Base-by-base conservation (phyloP, 2,888 invertebrate genomes). In the Thymelicus lineola region DNA sequence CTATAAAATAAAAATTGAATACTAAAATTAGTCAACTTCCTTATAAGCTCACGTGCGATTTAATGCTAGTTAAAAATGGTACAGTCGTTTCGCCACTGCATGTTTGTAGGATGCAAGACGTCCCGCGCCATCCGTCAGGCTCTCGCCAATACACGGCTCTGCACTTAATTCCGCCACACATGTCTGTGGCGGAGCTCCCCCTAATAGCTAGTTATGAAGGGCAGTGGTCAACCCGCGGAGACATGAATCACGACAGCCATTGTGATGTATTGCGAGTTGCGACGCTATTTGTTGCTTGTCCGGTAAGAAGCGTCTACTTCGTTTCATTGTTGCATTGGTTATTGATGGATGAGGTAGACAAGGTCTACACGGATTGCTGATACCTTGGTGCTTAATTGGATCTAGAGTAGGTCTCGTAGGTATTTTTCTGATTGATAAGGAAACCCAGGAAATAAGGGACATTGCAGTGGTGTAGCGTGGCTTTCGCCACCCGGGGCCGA, bases 161-260 rank as follows among this genome's bases (percentile, higher is more conserved):
- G 89, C 89, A 89, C 89, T 89, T 89, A 89, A 85, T 88, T 87
- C 84, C 81, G 80, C 77, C 82, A 79, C 86, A 88, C 87, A 87
- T 86, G 85, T 89, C 88, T 89, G 87, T 85, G 84, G 79, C 80
- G 80, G 81, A 81, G 83, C 57, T 9, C n/a, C n/a, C 20, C 65
- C 55, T 65, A 65, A 65, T 65, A 65, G 66, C 66, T 72, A 73
- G 72, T 73, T 73, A 72, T 71, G 72, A 74, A 72, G 73, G 71
- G 71, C 66, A 70, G 70, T 70, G 73, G 71, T 67, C 71, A 71
- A 70, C 72, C 61, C 67, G 46, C 72, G 68, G 60, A 59, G 35
- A 65, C 65, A 57, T 65, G 65, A 73, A 71, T 73, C 71, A 73
- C 66, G 71, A 70, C n/a, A 66, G 58, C 57, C 67, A 38, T 60